Evolutionary conservation across 2,888 invertebrate genomes (phyloP).

Genomic region (Pachliopta kotzebuea): DNA sequence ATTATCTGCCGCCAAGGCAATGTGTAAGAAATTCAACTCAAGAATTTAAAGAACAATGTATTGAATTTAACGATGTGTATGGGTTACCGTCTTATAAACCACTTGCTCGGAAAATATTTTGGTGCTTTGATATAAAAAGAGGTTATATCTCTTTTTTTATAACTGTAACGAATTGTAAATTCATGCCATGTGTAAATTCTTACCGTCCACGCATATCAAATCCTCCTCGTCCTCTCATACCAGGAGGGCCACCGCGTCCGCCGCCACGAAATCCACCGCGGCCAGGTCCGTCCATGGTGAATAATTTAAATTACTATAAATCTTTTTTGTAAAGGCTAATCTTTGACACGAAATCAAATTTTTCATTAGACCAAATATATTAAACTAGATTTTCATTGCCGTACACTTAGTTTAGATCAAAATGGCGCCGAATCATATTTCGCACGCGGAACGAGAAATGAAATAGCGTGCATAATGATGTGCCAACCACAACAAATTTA

Average conservation of each 20-base stretch:
- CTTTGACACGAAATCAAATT: neutral
- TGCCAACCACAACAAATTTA: neutral
- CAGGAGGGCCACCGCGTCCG: conserved; percentile 69
- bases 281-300: conserved; percentile 56
- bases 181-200: conserved; percentile 31
- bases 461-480: conserved; percentile 20
- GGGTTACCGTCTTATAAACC: neutral
- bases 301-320: neutral
- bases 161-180: neutral
- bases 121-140: neutral
- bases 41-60: no score
- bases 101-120: neutral
- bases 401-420: conserved; percentile 16
- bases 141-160: neutral
- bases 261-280: conserved; percentile 66
- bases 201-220: conserved; percentile 76
- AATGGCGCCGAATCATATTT: conserved; percentile 16
- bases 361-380: neutral
- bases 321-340: neutral
- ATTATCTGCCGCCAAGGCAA: neutral
- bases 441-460: conserved; percentile 18
- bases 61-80: no score
- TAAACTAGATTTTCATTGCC: neutral
- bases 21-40: neutral
- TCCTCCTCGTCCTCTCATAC: conserved; percentile 65